Evolutionary conservation across 2,797 vertebrate species (phyloP), one percentile per base, ranked within the genome.

Genomic region (Sebastiscus tertius): DNA sequence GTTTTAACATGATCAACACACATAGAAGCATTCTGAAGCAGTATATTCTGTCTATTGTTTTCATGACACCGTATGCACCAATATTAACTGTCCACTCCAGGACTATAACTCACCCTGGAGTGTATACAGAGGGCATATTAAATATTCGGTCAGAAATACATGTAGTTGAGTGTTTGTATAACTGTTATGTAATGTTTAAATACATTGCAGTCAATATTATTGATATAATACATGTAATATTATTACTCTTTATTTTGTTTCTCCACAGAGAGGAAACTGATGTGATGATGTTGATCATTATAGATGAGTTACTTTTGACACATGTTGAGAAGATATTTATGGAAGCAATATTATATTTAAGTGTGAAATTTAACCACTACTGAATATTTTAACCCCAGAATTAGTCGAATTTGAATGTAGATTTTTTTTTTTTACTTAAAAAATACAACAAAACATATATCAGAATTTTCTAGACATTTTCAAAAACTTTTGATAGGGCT

Each of bases 31-130:
- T 33, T 18, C 54, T 59, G 22, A 80, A 75, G 10, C 4, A 62
- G 49, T 33, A 77, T 39, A 16, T 33, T 69, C 11, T 36, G 56
- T 67, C 34, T 83, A 54, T 72, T 61, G 34, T 87, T 84, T 81
- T 62, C 29, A 46, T 20, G 33, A 6, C 7, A 5, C 22, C 13
- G 36, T 11, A 6, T 33, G 22, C 36, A 22, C 8, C 20, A 6
- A 3, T 13, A 10, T 55, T 52, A 62, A 22, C 29, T 63, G 49
- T 22, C 31, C 2, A 62, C 31, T 46, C 1, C 14, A 75, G 8
- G 29, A 46, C 64, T 71, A 22, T 26, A 42, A 59, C 36, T 7
- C 27, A 4, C 16, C 12, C 16, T 33, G 1, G 7, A 34, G 34
- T 62, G 3, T 5, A 31, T 66, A 27, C 8, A 55, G 14, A 13